Evolutionary conservation across 2,113 vertebrate genomes (phyloP), one percentile per base, ranked within the genome.

Genomic region (Callocephalon fimbriatum): DNA sequence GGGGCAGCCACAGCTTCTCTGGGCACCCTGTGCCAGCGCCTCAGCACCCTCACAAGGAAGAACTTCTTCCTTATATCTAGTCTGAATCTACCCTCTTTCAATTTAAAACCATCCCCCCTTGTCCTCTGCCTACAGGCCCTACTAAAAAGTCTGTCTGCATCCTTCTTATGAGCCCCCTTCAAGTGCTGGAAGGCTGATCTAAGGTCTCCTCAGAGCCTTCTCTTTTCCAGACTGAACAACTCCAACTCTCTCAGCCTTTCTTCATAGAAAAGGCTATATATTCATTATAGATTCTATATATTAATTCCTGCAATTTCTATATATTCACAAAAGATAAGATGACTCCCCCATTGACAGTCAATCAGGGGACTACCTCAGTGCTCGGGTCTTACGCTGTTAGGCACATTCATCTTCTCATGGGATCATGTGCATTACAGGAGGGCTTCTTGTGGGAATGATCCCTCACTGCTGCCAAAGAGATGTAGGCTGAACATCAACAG

Each of bases 381-480:
- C 13, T 76, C 2, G 3, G 17, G 10, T 31, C 8, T 56, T 15
- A 4, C 1, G 4, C 8, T 53, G 0, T 58, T 14, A 51, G 50
- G 15, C 10, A 32, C 6, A 5, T 70, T 70, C 16, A 25, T 45
- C 25, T 83, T 70, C 82, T 72, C 22, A 25, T 0, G 2, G 62
- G 32, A 54, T 56, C 31, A 9, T 12, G 19, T 29, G 16, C 68
- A 29, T 21, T 53, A 45, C 18, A 54, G 42, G n/a, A 54, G 83
- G 26, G 10, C 4, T 31, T 83, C 25, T 37, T 62, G 38, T 38
- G 23, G 29, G 45, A 94, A 44, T 44, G 31, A 1, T 50, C 6
- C 25, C 20, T 53, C 21, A 2, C 21, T 53, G 17, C 8, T 40
- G 35, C 22, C 42, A 74, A 23, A 27, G 71, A 66, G 38, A 59